These are phyloP conservation scores for Ditula angustiorana DNA, from an alignment of 2,888 invertebrate genomes.

Conservation along the genomic window DNA sequence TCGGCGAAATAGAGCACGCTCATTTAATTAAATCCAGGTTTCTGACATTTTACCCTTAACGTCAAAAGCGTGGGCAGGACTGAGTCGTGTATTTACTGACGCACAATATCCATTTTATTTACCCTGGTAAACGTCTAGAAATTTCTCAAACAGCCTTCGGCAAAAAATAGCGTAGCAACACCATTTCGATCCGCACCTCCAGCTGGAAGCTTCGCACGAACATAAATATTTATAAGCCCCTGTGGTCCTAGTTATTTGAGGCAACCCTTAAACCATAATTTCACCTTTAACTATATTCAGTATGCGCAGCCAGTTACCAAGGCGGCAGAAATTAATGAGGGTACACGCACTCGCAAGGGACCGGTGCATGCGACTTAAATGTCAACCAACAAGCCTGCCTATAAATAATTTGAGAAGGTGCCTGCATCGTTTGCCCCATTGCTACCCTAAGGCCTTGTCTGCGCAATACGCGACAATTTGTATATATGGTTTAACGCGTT, in stretches of 20 bases:
- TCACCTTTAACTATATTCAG: slow-evolving; percentile 49
- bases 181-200: slow-evolving; percentile 28
- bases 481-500: too few species aligned
- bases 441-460: slow-evolving; percentile 35
- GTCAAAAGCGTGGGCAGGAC: slow-evolving; percentile 1
- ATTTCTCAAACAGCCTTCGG: slow-evolving; percentile 7
- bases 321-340: slow-evolving; percentile 73
- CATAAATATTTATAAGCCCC: slow-evolving; percentile 40
- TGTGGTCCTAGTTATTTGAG: slow-evolving; percentile 34
- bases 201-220: slow-evolving; percentile 37
- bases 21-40: slow-evolving; percentile 11
- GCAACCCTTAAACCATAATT: slow-evolving; percentile 45
- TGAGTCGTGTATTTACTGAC: background rate
- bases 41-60: background rate
- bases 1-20: too few species aligned
- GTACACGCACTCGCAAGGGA: slow-evolving; percentile 57
- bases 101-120: slow-evolving; percentile 8
- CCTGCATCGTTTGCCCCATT: slow-evolving; percentile 61
- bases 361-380: slow-evolving; percentile 78
- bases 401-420: slow-evolving; percentile 78
- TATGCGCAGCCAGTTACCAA: slow-evolving; percentile 61
- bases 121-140: slow-evolving; percentile 3
- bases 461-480: slow-evolving; percentile 2
- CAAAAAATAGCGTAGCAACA: slow-evolving; percentile 18
- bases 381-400: slow-evolving; percentile 74